A percentile compares a stretch with the other conserved stretches of the same genome.
Conservation (phyloP, 2,888 invertebrate genomes). For the Agriopis marginaria region DNA sequence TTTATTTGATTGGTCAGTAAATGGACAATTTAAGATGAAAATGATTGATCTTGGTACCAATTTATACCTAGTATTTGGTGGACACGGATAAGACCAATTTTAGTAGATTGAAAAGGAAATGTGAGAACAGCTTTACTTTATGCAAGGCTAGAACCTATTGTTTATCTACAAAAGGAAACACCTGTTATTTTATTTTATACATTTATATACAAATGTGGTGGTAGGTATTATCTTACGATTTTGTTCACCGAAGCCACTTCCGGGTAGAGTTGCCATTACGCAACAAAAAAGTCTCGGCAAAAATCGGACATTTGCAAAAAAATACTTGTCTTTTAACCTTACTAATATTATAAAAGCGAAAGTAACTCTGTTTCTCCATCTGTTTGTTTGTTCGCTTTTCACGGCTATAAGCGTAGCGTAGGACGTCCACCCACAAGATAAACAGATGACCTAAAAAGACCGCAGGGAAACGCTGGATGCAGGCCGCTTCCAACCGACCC, state of each 20-base stretch:
- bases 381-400: too few species aligned
- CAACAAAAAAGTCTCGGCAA: too few species aligned
- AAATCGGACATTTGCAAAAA: too few species aligned
- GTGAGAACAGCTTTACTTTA: conserved; percentile 34
- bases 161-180: conserved; percentile 17
- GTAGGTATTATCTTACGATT: not conserved
- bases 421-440: too few species aligned
- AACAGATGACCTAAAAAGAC: too few species aligned
- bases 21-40: conserved; percentile 25
- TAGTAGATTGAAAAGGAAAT: conserved; percentile 38
- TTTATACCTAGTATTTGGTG: conserved; percentile 32
- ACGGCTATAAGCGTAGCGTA: too few species aligned
- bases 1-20: conserved; percentile 22
- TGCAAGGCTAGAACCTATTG: conserved; percentile 34
- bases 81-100: conserved; percentile 42
- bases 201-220: not conserved
- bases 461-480: too few species aligned
- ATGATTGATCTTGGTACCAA: conserved; percentile 27
- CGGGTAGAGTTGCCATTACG: not conserved
- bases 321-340: too few species aligned
- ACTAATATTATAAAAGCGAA: too few species aligned
- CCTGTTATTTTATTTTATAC: not conserved
- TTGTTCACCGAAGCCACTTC: not conserved
- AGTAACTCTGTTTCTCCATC: too few species aligned
- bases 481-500: too few species aligned